These are phyloP conservation scores for Diceros bicornis DNA, from an alignment of 2,797 vertebrate genomes.

Conservation along the genomic window DNA sequence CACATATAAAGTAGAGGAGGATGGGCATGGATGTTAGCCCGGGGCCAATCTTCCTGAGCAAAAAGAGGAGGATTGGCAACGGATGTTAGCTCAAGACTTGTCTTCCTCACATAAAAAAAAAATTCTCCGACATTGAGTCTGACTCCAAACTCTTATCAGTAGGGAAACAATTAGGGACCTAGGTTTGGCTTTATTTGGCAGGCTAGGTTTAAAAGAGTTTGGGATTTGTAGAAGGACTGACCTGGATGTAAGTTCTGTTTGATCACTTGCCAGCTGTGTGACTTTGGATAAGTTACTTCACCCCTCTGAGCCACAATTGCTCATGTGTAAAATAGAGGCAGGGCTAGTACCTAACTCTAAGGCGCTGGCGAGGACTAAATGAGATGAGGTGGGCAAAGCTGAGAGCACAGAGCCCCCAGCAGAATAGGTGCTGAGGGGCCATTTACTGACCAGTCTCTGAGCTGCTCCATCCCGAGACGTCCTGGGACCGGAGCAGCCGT, in stretches of 20 bases:
- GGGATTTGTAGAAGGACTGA: not conserved
- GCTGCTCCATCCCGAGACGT: not conserved
- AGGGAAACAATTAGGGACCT: not conserved
- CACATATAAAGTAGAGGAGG: no score
- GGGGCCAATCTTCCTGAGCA: no score
- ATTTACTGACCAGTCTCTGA: not conserved
- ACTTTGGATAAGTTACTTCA: not conserved
- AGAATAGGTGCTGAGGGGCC: not conserved
- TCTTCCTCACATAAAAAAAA: not conserved
- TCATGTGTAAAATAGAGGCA: not conserved
- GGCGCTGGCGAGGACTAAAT: rapidly evolving
- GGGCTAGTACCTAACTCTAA: not conserved
- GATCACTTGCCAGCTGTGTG: not conserved
- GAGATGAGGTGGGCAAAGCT: not conserved
- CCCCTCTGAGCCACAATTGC: not conserved
- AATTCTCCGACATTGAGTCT: not conserved
- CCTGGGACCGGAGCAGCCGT: not conserved
- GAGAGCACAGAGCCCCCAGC: not conserved
- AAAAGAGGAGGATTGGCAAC: no score
- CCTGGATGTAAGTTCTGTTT: not conserved
- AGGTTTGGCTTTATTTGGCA: not conserved
- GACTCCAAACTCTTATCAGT: not conserved
- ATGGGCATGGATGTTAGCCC: no score
- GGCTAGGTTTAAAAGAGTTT: not conserved
- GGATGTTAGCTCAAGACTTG: no score